Conservation (phyloP, 2,888 invertebrate species). For the Amphipyra tragopoginis region DNA sequence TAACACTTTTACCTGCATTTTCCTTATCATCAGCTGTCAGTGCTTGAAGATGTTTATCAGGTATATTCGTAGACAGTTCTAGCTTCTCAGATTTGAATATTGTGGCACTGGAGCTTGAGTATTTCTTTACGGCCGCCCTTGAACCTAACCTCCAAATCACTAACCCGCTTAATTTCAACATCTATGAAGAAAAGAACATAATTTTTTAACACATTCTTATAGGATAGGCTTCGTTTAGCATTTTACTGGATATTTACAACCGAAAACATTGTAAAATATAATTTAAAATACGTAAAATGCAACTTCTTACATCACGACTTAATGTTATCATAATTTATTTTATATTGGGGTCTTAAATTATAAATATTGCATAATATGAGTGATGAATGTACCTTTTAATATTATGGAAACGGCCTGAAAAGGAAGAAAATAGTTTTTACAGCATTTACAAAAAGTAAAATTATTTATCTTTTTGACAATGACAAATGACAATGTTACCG, state of each 20-base stretch:
- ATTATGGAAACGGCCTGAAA: constrained; percentile 39
- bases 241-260: background rate
- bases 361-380: background rate
- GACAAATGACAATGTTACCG: constrained; percentile 32
- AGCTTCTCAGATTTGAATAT: constrained; percentile 92
- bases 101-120: constrained; percentile 93
- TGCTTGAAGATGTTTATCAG: constrained; percentile 63
- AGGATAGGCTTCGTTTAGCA: constrained; percentile 4
- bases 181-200: constrained; percentile 71
- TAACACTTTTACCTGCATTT: constrained; percentile 64
- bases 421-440: constrained; percentile 53
- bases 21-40: constrained; percentile 59
- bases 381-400: constrained; percentile 51
- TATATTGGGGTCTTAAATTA: background rate
- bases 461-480: constrained; percentile 69
- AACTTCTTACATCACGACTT: constrained; percentile 82
- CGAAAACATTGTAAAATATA: constrained; percentile 27
- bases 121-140: constrained; percentile 76
- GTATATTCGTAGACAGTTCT: constrained; percentile 66
- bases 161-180: constrained; percentile 86
- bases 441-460: constrained; percentile 69
- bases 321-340: constrained; percentile 16
- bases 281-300: constrained; percentile 56
- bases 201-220: constrained; percentile 15
- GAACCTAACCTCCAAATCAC: constrained; percentile 88